Evolutionary conservation across 1,140 invertebrate genomes (phyloP), one percentile per base, ranked within the genome.

Genomic region (Drosophila tropicalis): DNA sequence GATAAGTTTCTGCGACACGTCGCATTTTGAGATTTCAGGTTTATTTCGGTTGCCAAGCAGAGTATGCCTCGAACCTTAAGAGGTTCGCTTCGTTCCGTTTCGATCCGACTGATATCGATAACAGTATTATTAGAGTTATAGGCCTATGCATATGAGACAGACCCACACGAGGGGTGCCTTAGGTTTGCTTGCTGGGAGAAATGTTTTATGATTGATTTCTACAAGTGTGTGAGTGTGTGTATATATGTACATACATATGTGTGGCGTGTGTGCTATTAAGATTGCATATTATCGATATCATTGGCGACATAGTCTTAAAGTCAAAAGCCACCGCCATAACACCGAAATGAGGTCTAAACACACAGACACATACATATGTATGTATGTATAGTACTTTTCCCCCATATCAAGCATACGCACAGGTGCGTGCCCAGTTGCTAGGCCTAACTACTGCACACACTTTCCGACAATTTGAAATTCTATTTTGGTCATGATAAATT

Each of bases 161-260:
- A 13, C 36, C 36, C 12, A 39, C 36, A 39, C 12, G 12, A 39
- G 36, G 44, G 44, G 15, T 47, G 15, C 15, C 9, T 17, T 15
- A 47, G 15, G 44, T 17, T 12, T 56, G 10, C 25, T 15, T 22
- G 25, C 9, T n/a, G 12, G 29, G 25, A 55, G 51, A 25, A 32
- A 58, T 56, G 65, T 29, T 41, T 58, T 39, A 41, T 62, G 61
- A 51, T 7, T 64, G 44, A 32, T 55, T 74, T 82, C 76, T 75
- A 76, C 82, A 79, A 76, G 87, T 86, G 79, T 87, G 87, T 82
- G 83, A 82, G 72, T 74, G 76, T 64, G 51, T 69, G n/a, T n/a
- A n/a, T n/a, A n/a, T n/a, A n/a, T n/a, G n/a, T n/a, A n/a, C n/a
- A n/a, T n/a, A n/a, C n/a, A 4, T 15, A 29, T 56, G 34, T 85